Evolutionary conservation across 2,888 invertebrate species (phyloP).

Genomic region (Trichacis sp.): DNA sequence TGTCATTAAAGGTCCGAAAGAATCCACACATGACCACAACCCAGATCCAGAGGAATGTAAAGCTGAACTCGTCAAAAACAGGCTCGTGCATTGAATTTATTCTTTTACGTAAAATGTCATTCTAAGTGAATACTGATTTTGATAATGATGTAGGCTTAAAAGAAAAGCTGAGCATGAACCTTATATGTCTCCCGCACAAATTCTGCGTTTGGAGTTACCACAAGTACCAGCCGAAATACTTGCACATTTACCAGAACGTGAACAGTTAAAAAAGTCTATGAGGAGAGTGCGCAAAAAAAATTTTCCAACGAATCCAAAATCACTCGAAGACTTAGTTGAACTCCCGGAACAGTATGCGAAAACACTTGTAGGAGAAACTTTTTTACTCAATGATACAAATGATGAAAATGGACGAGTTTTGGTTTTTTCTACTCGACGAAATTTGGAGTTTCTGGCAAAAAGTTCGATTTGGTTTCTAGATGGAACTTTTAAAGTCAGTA

Average conservation of each 20-base stretch:
- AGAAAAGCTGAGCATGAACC: conserved; percentile 1
- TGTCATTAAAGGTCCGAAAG: background rate
- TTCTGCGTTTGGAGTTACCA: conserved; percentile 1
- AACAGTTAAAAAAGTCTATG: conserved; percentile 9
- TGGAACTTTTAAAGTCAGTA: background rate
- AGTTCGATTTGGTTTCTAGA: conserved; percentile 4
- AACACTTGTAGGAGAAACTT: background rate
- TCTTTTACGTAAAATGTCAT: too few relatives aligned
- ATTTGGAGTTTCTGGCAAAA: background rate
- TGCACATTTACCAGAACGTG: conserved; percentile 3
- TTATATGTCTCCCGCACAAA: background rate
- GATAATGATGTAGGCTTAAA: background rate
- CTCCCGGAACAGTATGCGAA: conserved; percentile 1
- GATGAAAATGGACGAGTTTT: conserved; percentile 3
- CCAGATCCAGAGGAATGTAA: conserved; percentile 8
- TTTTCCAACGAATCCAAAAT: conserved; percentile 4
- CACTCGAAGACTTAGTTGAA: background rate
- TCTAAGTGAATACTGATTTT: background rate
- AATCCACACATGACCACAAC: background rate
- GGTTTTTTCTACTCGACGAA: conserved; percentile 1
- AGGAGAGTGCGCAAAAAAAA: background rate
- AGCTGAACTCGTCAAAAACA: conserved; percentile 2
- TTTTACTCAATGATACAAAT: background rate
- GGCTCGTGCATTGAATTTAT: too few relatives aligned
- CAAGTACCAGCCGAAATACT: background rate